phyloP scores from a whole-genome alignment of 1,140 invertebrate genomes.

The Charaxes varanes region DNA sequence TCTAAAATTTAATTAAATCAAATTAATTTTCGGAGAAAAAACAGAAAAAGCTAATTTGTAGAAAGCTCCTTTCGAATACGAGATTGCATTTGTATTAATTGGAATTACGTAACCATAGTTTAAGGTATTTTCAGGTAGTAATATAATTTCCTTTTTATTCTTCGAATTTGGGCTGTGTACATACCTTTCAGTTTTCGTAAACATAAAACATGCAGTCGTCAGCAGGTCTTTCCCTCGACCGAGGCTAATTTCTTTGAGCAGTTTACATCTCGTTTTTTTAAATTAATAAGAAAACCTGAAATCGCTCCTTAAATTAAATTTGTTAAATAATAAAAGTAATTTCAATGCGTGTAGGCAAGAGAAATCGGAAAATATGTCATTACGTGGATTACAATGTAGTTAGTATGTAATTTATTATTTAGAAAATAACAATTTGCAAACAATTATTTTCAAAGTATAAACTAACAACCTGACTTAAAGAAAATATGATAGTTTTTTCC shows the following conservation, averaged over 20 bases:
- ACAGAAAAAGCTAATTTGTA: constrained; percentile 2
- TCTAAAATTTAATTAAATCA: constrained; percentile 1
- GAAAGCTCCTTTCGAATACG: background rate
- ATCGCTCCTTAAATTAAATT: background rate
- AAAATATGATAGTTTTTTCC: too few species aligned
- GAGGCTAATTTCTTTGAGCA: constrained; percentile 2
- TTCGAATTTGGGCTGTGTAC: background rate
- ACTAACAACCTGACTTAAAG: too few species aligned
- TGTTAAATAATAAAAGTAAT: background rate
- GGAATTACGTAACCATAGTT: too few species aligned
- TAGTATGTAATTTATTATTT: constrained; percentile 2
- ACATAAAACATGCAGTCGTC: constrained; percentile 17
- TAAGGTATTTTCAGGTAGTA: too few species aligned
- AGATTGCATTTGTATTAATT: too few species aligned
- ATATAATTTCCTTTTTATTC: too few species aligned
- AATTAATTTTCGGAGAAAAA: background rate
- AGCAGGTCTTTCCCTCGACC: constrained; percentile 11
- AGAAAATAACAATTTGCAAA: too few species aligned
- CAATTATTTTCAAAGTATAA: too few species aligned
- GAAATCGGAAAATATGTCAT: constrained; percentile 6
- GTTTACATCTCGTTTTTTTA: background rate
- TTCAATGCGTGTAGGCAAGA: background rate
- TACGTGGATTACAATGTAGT: too few species aligned
- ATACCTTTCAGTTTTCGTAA: constrained; percentile 1
- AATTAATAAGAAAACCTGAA: background rate